These are phyloP conservation scores for Crocodylus rhombifer DNA, from an alignment of 2,797 vertebrate species.

Conservation along the genomic window DNA sequence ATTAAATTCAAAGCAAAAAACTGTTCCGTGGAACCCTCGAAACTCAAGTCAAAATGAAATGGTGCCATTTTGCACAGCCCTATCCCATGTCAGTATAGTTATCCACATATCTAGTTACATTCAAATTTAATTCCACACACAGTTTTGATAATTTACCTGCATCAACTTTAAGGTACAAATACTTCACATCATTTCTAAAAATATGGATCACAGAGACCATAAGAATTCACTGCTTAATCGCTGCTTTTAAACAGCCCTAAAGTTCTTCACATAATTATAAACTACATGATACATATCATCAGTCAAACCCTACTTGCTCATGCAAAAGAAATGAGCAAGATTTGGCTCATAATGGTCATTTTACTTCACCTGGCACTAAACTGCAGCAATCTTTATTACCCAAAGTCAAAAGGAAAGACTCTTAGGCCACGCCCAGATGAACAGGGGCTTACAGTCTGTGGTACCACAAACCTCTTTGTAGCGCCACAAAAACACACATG, in stretches of 20 bases:
- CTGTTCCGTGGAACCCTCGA: too few relatives aligned
- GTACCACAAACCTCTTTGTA: too few relatives aligned
- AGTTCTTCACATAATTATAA: neutral
- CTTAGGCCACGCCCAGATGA: neutral
- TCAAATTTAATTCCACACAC: neutral
- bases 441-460: too few relatives aligned
- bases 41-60: too few relatives aligned
- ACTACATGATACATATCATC: neutral
- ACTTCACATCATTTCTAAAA: neutral
- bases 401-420: slow-evolving; percentile 34
- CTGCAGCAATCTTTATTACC: neutral
- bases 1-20: too few relatives aligned
- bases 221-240: neutral
- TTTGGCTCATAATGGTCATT: neutral
- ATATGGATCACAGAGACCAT: neutral
- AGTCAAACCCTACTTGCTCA: neutral
- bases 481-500: too few relatives aligned
- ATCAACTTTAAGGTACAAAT: neutral
- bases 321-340: neutral
- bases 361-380: neutral
- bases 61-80: too few relatives aligned
- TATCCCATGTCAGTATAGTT: neutral
- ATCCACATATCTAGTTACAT: neutral
- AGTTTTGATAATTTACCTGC: neutral
- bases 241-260: neutral